Evolutionary conservation across 2,113 vertebrate species (phyloP).

Genomic region (Dicrurus megarhynchus): DNA sequence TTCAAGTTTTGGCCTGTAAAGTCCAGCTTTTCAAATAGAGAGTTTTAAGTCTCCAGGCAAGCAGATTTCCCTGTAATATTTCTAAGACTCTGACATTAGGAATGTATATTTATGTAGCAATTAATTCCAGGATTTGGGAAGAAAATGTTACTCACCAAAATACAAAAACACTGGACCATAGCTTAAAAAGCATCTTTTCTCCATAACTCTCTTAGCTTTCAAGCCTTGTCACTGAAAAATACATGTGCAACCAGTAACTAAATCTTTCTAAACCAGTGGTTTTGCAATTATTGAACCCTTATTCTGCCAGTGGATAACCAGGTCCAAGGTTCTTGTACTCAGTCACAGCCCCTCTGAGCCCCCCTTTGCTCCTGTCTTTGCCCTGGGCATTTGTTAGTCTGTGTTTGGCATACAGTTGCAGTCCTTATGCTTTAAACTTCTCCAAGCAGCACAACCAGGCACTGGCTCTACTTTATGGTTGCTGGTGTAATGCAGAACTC

Average conservation of each 20-base stretch:
- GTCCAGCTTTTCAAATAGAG: not conserved
- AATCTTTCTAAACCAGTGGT: not conserved
- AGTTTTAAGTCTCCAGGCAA: not conserved
- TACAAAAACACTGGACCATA: not conserved
- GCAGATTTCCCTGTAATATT: not conserved
- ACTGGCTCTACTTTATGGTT: not conserved
- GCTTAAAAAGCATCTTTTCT: not conserved
- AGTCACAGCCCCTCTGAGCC: not conserved
- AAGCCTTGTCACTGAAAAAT: not conserved
- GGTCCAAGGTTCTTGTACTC: not conserved
- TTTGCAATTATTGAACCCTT: not conserved
- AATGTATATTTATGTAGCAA: not conserved
- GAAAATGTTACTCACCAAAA: not conserved
- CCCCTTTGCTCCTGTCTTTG: not conserved
- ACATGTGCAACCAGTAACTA: not conserved
- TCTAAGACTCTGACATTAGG: not conserved
- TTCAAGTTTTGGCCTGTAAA: not conserved
- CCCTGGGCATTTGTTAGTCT: not conserved
- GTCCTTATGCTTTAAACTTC: not conserved
- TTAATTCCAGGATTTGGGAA: not conserved
- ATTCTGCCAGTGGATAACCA: not conserved
- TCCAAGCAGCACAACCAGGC: not conserved
- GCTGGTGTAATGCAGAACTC: not conserved
- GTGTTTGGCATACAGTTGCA: not conserved
- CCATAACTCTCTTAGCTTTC: not conserved